Evolutionary conservation across 35 echinoderm and acorn worm genomes (phyloP).

Genomic region (Eucidaris tribuloides): DNA sequence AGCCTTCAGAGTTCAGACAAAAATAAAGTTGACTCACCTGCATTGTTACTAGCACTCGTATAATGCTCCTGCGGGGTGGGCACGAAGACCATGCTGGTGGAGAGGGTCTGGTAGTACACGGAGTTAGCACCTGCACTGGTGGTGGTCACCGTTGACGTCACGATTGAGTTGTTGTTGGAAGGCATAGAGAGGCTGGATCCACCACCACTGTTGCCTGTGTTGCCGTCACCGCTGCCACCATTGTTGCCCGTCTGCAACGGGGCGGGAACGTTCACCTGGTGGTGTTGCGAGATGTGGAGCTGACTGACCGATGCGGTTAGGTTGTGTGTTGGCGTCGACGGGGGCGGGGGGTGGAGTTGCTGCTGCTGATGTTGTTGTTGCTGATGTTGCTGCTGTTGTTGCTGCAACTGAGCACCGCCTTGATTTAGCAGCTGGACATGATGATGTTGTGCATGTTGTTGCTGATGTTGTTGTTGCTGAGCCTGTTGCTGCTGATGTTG

Average conservation of each 20-base stretch:
- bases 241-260: constrained; percentile 14
- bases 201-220: constrained; percentile 6
- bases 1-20: no score
- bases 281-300: constrained; percentile 71
- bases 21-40: no score
- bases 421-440: not conserved
- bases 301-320: constrained; percentile 60
- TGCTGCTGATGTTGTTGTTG: constrained; percentile 31
- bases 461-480: constrained; percentile 15
- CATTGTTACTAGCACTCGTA: constrained; percentile 4
- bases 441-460: not conserved
- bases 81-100: constrained; percentile 49
- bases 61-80: constrained; percentile 46
- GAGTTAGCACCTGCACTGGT: constrained; percentile 56
- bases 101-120: constrained; percentile 71
- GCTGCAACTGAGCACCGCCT: not conserved
- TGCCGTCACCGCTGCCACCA: not conserved
- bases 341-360: constrained; percentile 21
- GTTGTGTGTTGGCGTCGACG: constrained; percentile 34
- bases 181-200: constrained; percentile 15
- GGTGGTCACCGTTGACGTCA: constrained; percentile 27
- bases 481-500: constrained; percentile 38
- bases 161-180: constrained; percentile 33
- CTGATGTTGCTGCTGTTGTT: not conserved
- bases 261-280: constrained; percentile 63